Evolutionary conservation across 2,113 vertebrate genomes (phyloP), one percentile per base, ranked within the genome.

Genomic region (Uria aalge): DNA sequence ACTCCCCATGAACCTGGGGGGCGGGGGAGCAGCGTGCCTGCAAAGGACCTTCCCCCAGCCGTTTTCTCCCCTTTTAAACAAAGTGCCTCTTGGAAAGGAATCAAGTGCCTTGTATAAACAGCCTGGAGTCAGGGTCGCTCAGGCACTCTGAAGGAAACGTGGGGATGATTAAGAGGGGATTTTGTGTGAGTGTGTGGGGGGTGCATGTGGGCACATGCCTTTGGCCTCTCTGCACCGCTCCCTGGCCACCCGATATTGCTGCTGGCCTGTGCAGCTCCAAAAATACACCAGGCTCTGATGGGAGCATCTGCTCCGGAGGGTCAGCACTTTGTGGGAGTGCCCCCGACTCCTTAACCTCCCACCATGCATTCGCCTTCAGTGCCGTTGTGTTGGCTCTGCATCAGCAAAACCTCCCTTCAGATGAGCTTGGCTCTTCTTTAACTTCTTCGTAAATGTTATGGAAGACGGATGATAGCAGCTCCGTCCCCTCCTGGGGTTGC

Each of bases 71-170:
- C 52, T 90, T 96, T 87, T 30, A 60, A 85, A 80, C 11, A 19
- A 72, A 71, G n/a, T 9, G 48, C 19, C 4, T 68, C 73, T 92
- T 95, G 90, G 83, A 91, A 92, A 50, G 63, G n/a, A 91, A 24
- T 66, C 50, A 85, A 84, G 43, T 16, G 41, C 17, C 29, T 85
- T 83, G 29, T 90, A 10, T 93, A 93, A 97, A 95, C 85, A 96
- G 68, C 83, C 60, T 7, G 29, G 62, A 90, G 90, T 7, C 60
- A 4, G 71, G 79, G 92, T 27, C 18, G 6, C 48, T 75, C 50
- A 16, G 19, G 55, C 7, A 10, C 60, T 92, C 24, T 1, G 16
- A 23, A 73, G 83, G 93, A 60, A 86, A 50, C 1, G 0, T 32
- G 12, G 47, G 62, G 64, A 53, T 74, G 75, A 88, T 71, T 23